Conservation (phyloP, 2,797 vertebrate species). For the Parotocinclus haroldoi region DNA sequence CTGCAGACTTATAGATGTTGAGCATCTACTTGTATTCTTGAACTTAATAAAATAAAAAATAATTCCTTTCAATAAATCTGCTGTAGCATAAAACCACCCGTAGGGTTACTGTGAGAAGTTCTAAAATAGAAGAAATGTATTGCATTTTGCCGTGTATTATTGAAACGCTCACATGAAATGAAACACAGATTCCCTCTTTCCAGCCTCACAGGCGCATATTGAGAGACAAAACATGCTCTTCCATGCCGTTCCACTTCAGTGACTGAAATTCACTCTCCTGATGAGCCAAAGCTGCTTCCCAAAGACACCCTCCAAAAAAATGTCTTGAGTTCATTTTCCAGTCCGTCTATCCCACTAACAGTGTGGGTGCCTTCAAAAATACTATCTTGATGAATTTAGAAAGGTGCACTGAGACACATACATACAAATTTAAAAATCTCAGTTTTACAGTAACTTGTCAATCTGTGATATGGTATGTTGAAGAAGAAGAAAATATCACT, state of each 20-base stretch:
- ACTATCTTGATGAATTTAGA: slow-evolving; percentile 19
- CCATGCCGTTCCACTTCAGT: slow-evolving; percentile 42
- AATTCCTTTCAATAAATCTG: not conserved
- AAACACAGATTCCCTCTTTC: slow-evolving; percentile 43
- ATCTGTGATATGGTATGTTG: slow-evolving; percentile 3
- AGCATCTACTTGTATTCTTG: not conserved
- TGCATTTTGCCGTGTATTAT: slow-evolving; percentile 37
- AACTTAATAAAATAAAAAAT: not conserved
- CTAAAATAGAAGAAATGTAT: slow-evolving; percentile 35
- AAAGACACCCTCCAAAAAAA: slow-evolving; percentile 37
- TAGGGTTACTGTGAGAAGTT: slow-evolving; percentile 13
- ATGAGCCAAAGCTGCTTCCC: slow-evolving; percentile 34
- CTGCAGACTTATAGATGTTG: not conserved
- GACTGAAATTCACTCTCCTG: slow-evolving; percentile 40
- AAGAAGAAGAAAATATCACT: slow-evolving; percentile 8
- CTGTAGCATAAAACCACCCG: not conserved
- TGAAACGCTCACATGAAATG: slow-evolving; percentile 44
- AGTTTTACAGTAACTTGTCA: slow-evolving; percentile 28
- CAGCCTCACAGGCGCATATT: slow-evolving; percentile 19
- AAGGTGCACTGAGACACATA: not conserved
- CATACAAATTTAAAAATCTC: not conserved
- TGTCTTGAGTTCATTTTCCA: slow-evolving; percentile 42
- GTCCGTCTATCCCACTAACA: slow-evolving; percentile 36
- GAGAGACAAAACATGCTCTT: slow-evolving; percentile 44
- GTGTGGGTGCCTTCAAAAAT: slow-evolving; percentile 22